Evolutionary conservation across 2,113 vertebrate species (phyloP), one percentile per base, ranked within the genome.

Genomic region (Spea multiplicata): DNA sequence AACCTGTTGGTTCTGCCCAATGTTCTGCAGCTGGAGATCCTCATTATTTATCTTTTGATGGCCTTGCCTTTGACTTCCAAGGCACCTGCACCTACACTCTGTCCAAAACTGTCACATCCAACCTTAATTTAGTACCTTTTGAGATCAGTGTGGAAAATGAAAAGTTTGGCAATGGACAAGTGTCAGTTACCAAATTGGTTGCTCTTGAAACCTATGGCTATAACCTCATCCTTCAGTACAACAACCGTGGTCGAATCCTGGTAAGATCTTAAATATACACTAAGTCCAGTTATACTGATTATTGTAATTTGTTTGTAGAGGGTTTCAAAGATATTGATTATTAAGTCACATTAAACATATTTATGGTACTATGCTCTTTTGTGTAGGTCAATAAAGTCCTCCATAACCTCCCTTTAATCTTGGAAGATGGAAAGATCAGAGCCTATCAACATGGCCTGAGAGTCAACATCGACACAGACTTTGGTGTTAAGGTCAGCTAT

Each of bases 301-400:
- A 30, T 30, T 30, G 30, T 30, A 30, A 30, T 30, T 30, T 30
- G 30, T 30, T 30, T 30, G 30, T 30, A 30, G 30, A 30, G 30
- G 30, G 30, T 30, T 30, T 30, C 30, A 30, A 30, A 30, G 30
- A 30, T 30, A 30, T 30, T 30, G 30, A 30, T 30, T 30, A 30
- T 30, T 30, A 30, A 30, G 30, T 30, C 30, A 30, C 30, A 30
- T 30, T 30, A 30, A 30, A 30, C 30, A 30, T 30, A 30, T 30
- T 30, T 30, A 30, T 30, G 30, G 30, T 30, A 30, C 30, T 30
- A 30, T 4, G 44, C 73, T 73, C 72, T 84, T 30, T 44, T 73
- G 47, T 46, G 74, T 30, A 93, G 91, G 86, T 92, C 53, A 73
- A 91, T 0, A 85, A 85, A 0, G 65, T 89, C 44, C 73, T 76